Percentiles rank a stretch among this genome's conserved stretches.
Conservation (phyloP, 2,113 vertebrate species). For the Engystomops pustulosus region DNA sequence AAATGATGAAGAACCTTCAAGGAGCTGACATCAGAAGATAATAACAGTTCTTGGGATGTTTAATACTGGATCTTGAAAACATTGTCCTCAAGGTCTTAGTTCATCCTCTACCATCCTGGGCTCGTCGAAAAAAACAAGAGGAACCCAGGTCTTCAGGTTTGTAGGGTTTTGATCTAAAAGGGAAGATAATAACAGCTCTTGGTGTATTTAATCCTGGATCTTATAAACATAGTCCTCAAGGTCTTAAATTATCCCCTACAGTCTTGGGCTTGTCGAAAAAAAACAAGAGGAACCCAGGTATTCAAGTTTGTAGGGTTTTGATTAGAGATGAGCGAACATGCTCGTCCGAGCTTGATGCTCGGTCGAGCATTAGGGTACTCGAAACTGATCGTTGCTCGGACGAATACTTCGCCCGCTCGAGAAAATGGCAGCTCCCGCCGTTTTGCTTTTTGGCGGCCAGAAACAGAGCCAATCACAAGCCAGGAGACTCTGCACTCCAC, state of each 20-base stretch:
- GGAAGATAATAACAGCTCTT: constrained; percentile 39
- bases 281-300: constrained; percentile 17
- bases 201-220: not conserved
- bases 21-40: constrained; percentile 38
- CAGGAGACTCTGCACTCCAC: too few species aligned
- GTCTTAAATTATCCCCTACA: constrained; percentile 5
- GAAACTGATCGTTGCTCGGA: too few species aligned
- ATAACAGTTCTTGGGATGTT: constrained; percentile 26
- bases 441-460: too few species aligned
- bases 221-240: constrained; percentile 15
- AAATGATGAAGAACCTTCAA: not conserved
- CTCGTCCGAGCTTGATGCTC: too few species aligned
- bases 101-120: not conserved
- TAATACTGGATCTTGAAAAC: not conserved
- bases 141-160: not conserved
- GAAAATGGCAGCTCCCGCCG: too few species aligned
- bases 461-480: too few species aligned
- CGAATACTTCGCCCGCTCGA: too few species aligned
- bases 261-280: not conserved
- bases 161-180: constrained; percentile 19
- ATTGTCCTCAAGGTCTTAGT: constrained; percentile 16
- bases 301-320: not conserved
- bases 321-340: too few species aligned
- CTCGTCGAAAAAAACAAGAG: not conserved
- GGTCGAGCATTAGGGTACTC: too few species aligned